Conservation (phyloP, 2,797 vertebrate genomes). For the Diplodus puntazzo region DNA sequence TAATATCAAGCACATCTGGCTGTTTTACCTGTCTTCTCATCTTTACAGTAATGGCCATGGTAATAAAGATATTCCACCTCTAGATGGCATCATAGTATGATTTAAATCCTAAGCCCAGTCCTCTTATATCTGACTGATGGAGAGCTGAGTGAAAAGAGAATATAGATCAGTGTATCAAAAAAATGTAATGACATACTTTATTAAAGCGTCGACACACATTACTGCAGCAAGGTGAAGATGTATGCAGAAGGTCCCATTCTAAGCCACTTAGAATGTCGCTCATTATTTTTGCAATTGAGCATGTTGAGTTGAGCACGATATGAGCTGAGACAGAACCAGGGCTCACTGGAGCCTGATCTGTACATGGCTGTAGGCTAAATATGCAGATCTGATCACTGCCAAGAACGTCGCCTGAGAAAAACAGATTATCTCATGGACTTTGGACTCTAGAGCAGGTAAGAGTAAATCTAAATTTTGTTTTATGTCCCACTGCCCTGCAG, state of each 20-base stretch:
- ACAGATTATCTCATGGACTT: background rate
- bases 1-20: background rate
- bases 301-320: constrained; percentile 4
- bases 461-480: background rate
- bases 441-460: no score
- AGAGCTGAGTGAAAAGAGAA: background rate
- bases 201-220: background rate
- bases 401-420: constrained; percentile 13
- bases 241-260: background rate
- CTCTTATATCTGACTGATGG: background rate
- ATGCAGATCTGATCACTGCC: constrained; percentile 1
- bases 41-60: background rate
- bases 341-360: background rate
- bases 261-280: background rate
- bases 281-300: constrained; percentile 3
- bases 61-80: constrained; percentile 28
- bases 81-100: constrained; percentile 56
- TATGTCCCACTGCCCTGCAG: background rate
- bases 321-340: background rate
- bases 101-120: background rate
- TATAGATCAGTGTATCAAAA: background rate
- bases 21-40: background rate
- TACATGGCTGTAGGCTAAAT: background rate
- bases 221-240: background rate
- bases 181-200: background rate